Conservation (phyloP, 2,113 vertebrate genomes). For the Anolis sagrei region DNA sequence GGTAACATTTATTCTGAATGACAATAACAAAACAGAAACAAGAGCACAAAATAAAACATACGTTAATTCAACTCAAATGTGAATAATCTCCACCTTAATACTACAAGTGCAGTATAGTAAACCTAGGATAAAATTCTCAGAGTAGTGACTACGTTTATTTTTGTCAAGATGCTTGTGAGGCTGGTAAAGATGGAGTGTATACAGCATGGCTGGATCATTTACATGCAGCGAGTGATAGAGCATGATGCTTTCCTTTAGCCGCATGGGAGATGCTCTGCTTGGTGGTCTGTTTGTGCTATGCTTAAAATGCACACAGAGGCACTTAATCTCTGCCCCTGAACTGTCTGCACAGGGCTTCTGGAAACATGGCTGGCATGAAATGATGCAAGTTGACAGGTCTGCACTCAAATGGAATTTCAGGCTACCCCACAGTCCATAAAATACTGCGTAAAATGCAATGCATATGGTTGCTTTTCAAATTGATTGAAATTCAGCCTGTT, state of each 20-base stretch:
- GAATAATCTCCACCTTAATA: background rate
- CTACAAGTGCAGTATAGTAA: background rate
- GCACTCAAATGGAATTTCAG: background rate
- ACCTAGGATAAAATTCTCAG: no score
- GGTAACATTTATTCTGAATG: background rate
- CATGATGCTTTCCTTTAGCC: background rate
- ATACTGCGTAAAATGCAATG: background rate
- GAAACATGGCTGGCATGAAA: background rate
- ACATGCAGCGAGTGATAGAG: background rate
- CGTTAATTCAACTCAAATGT: background rate
- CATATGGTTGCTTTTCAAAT: background rate
- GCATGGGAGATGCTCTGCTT: background rate
- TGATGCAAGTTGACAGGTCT: background rate
- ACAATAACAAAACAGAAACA: background rate
- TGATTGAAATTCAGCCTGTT: slow-evolving; percentile 17
- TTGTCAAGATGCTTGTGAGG: background rate
- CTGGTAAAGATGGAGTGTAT: background rate
- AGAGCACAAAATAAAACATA: background rate
- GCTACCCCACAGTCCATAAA: background rate
- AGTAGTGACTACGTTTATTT: background rate
- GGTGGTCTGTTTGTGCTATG: background rate
- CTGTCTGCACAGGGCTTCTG: background rate
- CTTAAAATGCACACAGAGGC: background rate
- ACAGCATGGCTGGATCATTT: background rate
- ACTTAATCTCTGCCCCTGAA: background rate